These are phyloP conservation scores for Rhingia rostrata DNA, from an alignment of 2,888 invertebrate genomes.

Conservation along the genomic window DNA sequence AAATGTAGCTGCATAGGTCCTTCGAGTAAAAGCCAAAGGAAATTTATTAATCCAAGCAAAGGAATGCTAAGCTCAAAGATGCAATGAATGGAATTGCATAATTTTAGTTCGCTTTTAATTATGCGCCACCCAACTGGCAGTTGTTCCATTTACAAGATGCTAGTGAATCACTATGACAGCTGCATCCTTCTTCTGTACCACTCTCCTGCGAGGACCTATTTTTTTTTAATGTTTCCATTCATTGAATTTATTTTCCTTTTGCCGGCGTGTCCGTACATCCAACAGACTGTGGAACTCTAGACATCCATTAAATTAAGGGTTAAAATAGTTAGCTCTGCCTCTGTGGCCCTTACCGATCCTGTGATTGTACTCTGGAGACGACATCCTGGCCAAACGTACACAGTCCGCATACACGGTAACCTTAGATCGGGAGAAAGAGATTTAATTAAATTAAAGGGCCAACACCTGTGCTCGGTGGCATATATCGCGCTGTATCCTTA, in stretches of 20 bases:
- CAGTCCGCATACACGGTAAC: slow-evolving; percentile 34
- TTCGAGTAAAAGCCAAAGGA: background rate
- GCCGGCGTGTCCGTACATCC: slow-evolving; percentile 11
- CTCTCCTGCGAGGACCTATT: slow-evolving; percentile 7
- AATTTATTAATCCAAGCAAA: slow-evolving; percentile 20
- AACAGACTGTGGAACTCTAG: slow-evolving; percentile 61
- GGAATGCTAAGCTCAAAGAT: background rate
- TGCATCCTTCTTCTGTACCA: slow-evolving; percentile 13
- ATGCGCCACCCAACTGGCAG: slow-evolving; percentile 38
- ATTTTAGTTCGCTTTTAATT: slow-evolving; percentile 62
- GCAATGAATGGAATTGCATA: slow-evolving; percentile 58
- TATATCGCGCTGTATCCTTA: slow-evolving; percentile 29
- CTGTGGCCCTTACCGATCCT: slow-evolving; percentile 48
- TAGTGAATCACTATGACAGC: slow-evolving; percentile 54
- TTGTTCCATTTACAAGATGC: slow-evolving; percentile 35
- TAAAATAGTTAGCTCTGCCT: slow-evolving; percentile 56
- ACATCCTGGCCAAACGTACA: slow-evolving; percentile 39
- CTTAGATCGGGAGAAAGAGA: slow-evolving; percentile 54
- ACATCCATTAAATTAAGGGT: slow-evolving; percentile 69
- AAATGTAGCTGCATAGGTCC: background rate
- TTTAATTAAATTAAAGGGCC: slow-evolving; percentile 72
- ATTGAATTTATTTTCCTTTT: slow-evolving; percentile 53
- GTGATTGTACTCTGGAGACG: slow-evolving; percentile 6
- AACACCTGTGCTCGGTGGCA: slow-evolving; percentile 65
- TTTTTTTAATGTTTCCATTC: slow-evolving; percentile 17